These are phyloP conservation scores for Drosophila anomalata DNA, from an alignment of 2,888 invertebrate species.

Conservation along the genomic window DNA sequence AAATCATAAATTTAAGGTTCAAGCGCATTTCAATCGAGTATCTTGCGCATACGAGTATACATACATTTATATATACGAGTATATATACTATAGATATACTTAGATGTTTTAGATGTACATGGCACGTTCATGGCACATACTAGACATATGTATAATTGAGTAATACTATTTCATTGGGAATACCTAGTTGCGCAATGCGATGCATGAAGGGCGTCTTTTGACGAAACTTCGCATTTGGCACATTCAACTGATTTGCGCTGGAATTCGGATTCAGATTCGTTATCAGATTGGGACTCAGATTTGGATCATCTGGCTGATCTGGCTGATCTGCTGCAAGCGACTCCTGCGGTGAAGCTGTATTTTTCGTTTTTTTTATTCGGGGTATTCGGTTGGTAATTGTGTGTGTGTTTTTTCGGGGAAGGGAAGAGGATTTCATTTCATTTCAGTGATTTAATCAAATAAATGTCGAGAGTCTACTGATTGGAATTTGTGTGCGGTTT, in stretches of 20 bases:
- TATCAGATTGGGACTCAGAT: conserved; percentile 14
- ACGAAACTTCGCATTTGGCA: conserved; percentile 74
- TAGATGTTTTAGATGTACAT: conserved; percentile 14
- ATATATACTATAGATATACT: conserved; percentile 11
- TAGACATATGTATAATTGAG: conserved; percentile 29
- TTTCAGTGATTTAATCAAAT: conserved; percentile 54
- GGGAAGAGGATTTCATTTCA: conserved; percentile 55
- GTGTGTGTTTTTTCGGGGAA: conserved; percentile 21
- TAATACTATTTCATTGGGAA: conserved; percentile 59
- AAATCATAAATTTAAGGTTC: conserved; percentile 57
- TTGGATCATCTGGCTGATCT: conserved; percentile 52
- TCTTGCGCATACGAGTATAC: conserved; percentile 69
- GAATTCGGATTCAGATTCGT: conserved; percentile 23
- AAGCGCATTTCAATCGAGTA: conserved; percentile 75
- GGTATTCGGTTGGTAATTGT: conserved; percentile 10
- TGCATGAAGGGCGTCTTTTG: conserved; percentile 83
- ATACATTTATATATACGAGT: conserved; percentile 39
- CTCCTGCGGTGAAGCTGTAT: conserved; percentile 71
- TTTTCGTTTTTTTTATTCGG: conserved; percentile 9
- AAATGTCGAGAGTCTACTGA: conserved; percentile 22
- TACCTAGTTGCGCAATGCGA: conserved; percentile 83
- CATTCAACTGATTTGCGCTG: conserved; percentile 41
- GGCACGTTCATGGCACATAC: conserved; percentile 28
- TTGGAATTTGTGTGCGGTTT: conserved; percentile 36
- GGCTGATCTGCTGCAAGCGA: conserved; percentile 43